These are phyloP conservation scores for Elysia crispata DNA, from an alignment of 2,888 invertebrate genomes.

Conservation along the genomic window DNA sequence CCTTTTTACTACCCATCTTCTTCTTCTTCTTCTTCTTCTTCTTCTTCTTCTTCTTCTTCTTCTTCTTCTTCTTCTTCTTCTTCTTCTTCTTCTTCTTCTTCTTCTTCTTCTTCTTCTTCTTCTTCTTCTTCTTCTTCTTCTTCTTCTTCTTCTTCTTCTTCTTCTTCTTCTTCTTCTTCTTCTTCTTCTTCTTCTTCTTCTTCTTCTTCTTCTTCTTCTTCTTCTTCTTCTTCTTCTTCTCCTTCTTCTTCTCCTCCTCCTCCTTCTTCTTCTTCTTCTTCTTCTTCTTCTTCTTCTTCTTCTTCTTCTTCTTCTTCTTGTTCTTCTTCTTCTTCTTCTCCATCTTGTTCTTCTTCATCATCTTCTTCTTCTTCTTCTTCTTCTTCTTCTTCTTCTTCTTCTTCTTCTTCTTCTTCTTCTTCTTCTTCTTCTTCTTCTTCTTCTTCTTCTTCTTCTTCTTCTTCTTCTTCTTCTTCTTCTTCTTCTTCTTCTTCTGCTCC, in stretches of 20 bases:
- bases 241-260: neutral
- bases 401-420: conserved; percentile 9
- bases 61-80: neutral
- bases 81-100: neutral
- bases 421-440: conserved; percentile 9
- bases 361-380: too few species aligned
- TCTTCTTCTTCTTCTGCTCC: too few species aligned
- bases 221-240: neutral
- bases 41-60: neutral
- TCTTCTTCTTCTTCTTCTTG: neutral
- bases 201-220: neutral
- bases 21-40: neutral
- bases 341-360: conserved; percentile 6
- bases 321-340: too few species aligned
- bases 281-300: neutral
- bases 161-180: conserved; percentile 1
- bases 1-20: too few species aligned
- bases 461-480: neutral
- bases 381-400: conserved; percentile 9
- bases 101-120: neutral
- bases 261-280: neutral
- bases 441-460: neutral
- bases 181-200: neutral
- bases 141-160: neutral
- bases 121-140: too few species aligned